These are phyloP conservation scores for Stichopus chloronotus DNA, from an alignment of 35 echinoderm and acorn worm species.

Conservation along the genomic window DNA sequence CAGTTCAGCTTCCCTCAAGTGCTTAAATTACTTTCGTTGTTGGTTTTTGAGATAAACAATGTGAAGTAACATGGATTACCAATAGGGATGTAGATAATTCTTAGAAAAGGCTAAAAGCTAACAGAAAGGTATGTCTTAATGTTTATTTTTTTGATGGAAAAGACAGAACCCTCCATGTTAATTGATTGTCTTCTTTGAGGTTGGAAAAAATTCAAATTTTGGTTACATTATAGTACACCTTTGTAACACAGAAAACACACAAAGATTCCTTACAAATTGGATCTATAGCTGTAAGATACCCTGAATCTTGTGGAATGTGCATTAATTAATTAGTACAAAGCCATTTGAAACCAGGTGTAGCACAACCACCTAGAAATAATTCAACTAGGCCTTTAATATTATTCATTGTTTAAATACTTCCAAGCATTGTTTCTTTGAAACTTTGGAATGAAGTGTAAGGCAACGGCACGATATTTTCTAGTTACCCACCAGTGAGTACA, in stretches of 20 bases:
- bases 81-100: not conserved
- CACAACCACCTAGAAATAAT: not conserved
- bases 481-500: not conserved
- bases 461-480: not conserved
- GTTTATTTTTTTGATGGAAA: not conserved
- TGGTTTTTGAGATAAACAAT: not conserved
- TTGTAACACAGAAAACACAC: not conserved
- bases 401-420: not conserved
- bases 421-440: not conserved
- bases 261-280: not conserved
- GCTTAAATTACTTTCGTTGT: not conserved
- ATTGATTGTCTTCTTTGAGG: not conserved
- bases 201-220: not conserved
- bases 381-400: conserved; percentile 11
- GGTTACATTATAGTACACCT: not conserved
- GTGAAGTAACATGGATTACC: not conserved
- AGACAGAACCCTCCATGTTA: not conserved
- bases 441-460: not conserved
- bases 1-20: not conserved
- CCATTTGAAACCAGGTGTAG: not conserved
- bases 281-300: not conserved
- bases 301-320: not conserved
- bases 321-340: not conserved
- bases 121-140: not conserved
- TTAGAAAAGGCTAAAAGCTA: conserved; percentile 11